These are phyloP conservation scores for Bradynema listronoti DNA, from an alignment of 1,140 invertebrate genomes.

Conservation along the genomic window DNA sequence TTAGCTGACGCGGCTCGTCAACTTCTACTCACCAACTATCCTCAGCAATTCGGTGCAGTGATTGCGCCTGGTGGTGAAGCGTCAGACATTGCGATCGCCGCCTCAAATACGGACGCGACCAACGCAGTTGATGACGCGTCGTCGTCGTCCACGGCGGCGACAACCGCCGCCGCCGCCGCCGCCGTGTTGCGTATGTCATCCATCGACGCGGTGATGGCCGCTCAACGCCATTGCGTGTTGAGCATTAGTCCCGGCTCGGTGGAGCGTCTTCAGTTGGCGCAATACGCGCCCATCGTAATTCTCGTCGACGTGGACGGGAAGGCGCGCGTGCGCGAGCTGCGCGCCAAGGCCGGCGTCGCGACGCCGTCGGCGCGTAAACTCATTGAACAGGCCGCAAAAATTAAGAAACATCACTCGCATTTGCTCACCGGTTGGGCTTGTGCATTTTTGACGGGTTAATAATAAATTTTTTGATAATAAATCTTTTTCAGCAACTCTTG, in stretches of 20 bases:
- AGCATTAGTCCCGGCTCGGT: slow-evolving; percentile 94
- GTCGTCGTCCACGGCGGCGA: neutral
- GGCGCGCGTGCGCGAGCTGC: slow-evolving; percentile 77
- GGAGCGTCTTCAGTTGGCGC: slow-evolving; percentile 90
- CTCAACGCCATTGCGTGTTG: slow-evolving; percentile 84
- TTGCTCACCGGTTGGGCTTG: slow-evolving; percentile 70
- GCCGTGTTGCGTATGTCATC: slow-evolving; percentile 30
- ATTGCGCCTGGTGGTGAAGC: no score
- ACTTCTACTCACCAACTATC: slow-evolving; percentile 77
- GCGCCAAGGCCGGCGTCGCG: slow-evolving; percentile 25
- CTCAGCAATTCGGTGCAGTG: slow-evolving; percentile 84
- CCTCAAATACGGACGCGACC: slow-evolving; percentile 1
- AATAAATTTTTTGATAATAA: slow-evolving; percentile 16
- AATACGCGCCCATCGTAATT: slow-evolving; percentile 95
- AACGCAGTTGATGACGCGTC: slow-evolving; percentile 4
- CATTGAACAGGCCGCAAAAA: slow-evolving; percentile 84
- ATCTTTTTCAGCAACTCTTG: slow-evolving; percentile 71
- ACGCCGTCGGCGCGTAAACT: slow-evolving; percentile 68
- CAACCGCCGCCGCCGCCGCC: neutral
- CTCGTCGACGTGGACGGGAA: slow-evolving; percentile 90
- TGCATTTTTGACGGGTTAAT: neutral
- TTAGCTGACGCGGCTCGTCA: slow-evolving; percentile 86
- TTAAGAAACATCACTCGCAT: slow-evolving; percentile 90
- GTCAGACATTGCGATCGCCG: no score
- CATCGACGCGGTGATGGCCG: slow-evolving; percentile 52